Evolutionary conservation across 2,888 invertebrate species (phyloP).

Genomic region (Parascotia fuliginaria): DNA sequence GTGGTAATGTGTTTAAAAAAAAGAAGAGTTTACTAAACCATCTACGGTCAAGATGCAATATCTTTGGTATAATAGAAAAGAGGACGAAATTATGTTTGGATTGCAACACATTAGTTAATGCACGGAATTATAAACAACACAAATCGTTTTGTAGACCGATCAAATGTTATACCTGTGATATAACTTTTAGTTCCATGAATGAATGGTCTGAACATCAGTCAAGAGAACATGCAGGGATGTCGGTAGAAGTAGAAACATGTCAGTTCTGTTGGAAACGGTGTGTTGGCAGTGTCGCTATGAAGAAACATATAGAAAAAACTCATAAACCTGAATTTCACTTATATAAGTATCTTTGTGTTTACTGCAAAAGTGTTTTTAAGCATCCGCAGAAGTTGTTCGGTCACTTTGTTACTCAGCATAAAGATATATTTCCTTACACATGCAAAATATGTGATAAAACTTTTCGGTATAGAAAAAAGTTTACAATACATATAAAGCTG

Average conservation of each 20-base stretch:
- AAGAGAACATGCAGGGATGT: conserved; percentile 47
- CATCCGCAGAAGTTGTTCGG: conserved; percentile 72
- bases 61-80: not conserved
- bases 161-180: conserved; percentile 57
- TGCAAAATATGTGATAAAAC: conserved; percentile 69
- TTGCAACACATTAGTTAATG: conserved; percentile 47
- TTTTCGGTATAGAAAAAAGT: conserved; percentile 63
- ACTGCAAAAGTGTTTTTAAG: conserved; percentile 61
- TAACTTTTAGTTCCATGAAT: conserved; percentile 49
- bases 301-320: conserved; percentile 61
- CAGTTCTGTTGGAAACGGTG: conserved; percentile 64
- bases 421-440: conserved; percentile 63
- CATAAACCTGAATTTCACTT: conserved; percentile 57
- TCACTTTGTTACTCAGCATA: conserved; percentile 66
- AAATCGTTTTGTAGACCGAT: conserved; percentile 52
- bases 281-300: conserved; percentile 53
- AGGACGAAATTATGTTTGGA: conserved; percentile 38
- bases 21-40: conserved; percentile 49
- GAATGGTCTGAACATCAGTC: conserved; percentile 59
- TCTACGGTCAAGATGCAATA: conserved; percentile 14
- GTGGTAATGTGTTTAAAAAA: conserved; percentile 49
- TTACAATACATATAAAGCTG: conserved; percentile 74
- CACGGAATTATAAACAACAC: conserved; percentile 37
- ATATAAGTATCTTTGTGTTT: conserved; percentile 69
- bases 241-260: conserved; percentile 54